Evolutionary conservation across 1,140 invertebrate genomes (phyloP).

Genomic region (Melipona quadrifasciata): DNA sequence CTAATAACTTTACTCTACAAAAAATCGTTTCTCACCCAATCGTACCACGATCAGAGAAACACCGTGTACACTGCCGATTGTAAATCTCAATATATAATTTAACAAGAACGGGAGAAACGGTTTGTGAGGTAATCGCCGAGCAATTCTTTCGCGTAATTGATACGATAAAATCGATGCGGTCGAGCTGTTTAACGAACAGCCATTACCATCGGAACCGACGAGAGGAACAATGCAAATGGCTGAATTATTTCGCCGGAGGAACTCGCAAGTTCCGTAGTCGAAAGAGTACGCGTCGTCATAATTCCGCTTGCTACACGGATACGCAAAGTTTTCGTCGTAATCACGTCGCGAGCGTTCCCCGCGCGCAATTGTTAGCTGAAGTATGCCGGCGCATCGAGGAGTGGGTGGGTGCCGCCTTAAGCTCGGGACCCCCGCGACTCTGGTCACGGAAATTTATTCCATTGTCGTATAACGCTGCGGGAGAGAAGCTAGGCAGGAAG

Average conservation of each 20-base stretch:
- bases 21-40: background rate
- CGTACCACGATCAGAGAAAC: background rate
- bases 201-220: background rate
- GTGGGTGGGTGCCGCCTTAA: background rate
- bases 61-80: background rate
- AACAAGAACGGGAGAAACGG: background rate
- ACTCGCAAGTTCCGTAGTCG: constrained; percentile 4
- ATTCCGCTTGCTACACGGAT: constrained; percentile 24
- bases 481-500: background rate
- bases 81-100: background rate
- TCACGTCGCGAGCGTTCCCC: constrained; percentile 9
- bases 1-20: too few species aligned
- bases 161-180: constrained; percentile 18
- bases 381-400: constrained; percentile 1
- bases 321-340: constrained; percentile 34
- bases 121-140: background rate
- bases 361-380: constrained; percentile 14
- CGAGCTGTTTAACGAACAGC: constrained; percentile 16
- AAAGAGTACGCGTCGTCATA: constrained; percentile 23
- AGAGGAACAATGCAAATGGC: constrained; percentile 1
- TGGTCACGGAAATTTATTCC: constrained; percentile 10
- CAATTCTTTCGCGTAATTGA: constrained; percentile 21
- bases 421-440: background rate
- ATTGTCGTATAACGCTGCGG: constrained; percentile 1
- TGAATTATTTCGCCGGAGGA: constrained; percentile 1